Percentiles rank a stretch among this genome's conserved stretches.
phyloP scores from a whole-genome alignment of 2,888 invertebrate genomes.

The Hipparchia sbordonii region DNA sequence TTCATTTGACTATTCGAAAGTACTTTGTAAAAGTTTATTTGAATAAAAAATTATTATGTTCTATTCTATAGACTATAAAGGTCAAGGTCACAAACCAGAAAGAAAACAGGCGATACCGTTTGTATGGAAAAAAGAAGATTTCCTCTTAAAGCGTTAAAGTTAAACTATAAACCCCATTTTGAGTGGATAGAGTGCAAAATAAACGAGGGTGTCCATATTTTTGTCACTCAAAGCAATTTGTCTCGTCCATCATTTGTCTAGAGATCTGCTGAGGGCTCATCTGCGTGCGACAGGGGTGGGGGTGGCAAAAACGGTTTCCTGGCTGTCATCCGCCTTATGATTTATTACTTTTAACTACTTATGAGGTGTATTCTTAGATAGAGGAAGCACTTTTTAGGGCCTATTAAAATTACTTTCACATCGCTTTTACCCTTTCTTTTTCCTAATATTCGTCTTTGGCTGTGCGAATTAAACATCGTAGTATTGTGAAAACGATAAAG shows the following conservation, averaged over 20 bases:
- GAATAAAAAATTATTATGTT: too few species aligned
- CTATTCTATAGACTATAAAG: neutral
- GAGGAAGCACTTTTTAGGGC: slow-evolving; percentile 3
- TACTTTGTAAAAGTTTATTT: too few species aligned
- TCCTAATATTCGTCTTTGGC: too few species aligned
- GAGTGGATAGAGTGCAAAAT: slow-evolving; percentile 12
- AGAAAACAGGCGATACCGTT: too few species aligned
- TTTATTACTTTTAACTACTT: slow-evolving; percentile 52
- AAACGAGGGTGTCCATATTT: slow-evolving; percentile 45
- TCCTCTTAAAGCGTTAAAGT: neutral
- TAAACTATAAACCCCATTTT: slow-evolving; percentile 11
- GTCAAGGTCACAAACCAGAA: neutral
- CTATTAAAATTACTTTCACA: neutral
- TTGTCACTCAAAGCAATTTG: slow-evolving; percentile 61
- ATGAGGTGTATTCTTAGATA: slow-evolving; percentile 9
- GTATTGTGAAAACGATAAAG: too few species aligned
- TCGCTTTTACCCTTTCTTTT: neutral
- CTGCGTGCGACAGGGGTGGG: slow-evolving; percentile 57
- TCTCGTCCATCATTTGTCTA: slow-evolving; percentile 68
- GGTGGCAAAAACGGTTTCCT: slow-evolving; percentile 63
- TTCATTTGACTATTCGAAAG: too few species aligned
- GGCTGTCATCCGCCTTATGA: slow-evolving; percentile 58
- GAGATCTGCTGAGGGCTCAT: slow-evolving; percentile 64
- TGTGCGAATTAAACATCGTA: too few species aligned
- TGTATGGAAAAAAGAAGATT: too few species aligned